Evolutionary conservation across 2,797 vertebrate species (phyloP).

Genomic region (Gallinago solitaria): DNA sequence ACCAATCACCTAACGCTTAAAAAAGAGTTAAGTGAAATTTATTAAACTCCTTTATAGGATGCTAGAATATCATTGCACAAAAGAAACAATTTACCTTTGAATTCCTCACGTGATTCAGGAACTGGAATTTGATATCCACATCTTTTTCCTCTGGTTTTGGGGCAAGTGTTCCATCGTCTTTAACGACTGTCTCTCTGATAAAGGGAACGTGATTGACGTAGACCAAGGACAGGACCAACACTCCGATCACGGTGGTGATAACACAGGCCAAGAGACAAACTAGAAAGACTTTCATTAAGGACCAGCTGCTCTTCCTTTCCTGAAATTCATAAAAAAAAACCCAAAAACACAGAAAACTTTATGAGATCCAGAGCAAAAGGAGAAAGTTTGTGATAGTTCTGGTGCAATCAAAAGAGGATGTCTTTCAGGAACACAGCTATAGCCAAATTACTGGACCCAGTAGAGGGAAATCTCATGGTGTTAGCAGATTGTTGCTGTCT

Average conservation of each 20-base stretch:
- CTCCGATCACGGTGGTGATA: conserved; percentile 53
- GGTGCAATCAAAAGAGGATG: not conserved
- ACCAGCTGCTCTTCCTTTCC: conserved; percentile 53
- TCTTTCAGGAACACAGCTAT: not conserved
- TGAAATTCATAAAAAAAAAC: not conserved
- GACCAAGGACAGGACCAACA: conserved; percentile 60
- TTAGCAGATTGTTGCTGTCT: not conserved
- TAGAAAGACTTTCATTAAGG: conserved; percentile 64
- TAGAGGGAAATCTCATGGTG: not conserved
- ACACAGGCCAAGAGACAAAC: conserved; percentile 70
- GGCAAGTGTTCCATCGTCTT: not conserved
- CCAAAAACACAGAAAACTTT: not conserved
- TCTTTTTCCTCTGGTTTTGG: not conserved
- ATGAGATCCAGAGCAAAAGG: not conserved
- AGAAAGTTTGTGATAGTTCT: not conserved
- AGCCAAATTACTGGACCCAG: not conserved
- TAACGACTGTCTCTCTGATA: not conserved
- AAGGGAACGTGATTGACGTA: not conserved
- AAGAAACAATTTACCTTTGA: conserved; percentile 69
- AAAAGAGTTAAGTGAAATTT: not conserved
- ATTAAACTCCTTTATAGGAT: not conserved
- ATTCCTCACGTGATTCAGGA: conserved; percentile 70
- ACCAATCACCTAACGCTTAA: not conserved
- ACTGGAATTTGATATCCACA: conserved; percentile 63
- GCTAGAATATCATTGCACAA: not conserved